These are phyloP conservation scores for Meriones unguiculatus DNA, from an alignment of 2,113 vertebrate genomes.

Conservation along the genomic window DNA sequence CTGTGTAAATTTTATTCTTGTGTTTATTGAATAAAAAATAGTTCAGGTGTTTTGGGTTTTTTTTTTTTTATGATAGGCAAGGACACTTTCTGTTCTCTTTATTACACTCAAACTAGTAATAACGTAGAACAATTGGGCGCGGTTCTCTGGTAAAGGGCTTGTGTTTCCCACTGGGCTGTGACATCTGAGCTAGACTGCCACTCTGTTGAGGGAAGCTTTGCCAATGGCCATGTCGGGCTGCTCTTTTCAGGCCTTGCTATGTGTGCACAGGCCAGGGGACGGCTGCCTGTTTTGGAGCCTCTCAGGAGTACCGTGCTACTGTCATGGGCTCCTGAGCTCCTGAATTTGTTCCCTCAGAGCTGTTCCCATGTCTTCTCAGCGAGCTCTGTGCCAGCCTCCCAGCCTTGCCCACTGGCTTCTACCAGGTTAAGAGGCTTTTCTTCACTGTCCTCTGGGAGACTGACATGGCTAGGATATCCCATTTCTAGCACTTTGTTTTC, in stretches of 20 bases:
- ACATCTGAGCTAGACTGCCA: neutral
- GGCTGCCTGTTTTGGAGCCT: no score
- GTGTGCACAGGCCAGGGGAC: neutral
- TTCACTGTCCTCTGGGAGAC: fast-evolving
- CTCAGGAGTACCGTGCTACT: neutral
- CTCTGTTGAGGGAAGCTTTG: neutral
- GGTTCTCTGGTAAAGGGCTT: neutral
- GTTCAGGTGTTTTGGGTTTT: neutral
- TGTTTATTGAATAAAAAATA: neutral
- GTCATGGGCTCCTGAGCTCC: no score
- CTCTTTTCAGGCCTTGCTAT: neutral
- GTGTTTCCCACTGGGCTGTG: neutral
- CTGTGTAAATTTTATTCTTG: neutral
- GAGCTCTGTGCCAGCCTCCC: neutral
- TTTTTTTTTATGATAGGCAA: neutral
- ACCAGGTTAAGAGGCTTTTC: neutral
- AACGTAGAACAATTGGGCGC: neutral
- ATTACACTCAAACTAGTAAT: neutral
- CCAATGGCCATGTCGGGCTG: neutral
- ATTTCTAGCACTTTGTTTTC: neutral
- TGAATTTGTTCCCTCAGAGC: fast-evolving
- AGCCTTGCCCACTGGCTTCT: neutral
- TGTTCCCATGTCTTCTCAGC: no score
- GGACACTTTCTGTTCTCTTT: neutral
- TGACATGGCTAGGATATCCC: fast-evolving